Base-by-base conservation (phyloP, 1,140 invertebrate species). In the Apis laboriosa region DNA sequence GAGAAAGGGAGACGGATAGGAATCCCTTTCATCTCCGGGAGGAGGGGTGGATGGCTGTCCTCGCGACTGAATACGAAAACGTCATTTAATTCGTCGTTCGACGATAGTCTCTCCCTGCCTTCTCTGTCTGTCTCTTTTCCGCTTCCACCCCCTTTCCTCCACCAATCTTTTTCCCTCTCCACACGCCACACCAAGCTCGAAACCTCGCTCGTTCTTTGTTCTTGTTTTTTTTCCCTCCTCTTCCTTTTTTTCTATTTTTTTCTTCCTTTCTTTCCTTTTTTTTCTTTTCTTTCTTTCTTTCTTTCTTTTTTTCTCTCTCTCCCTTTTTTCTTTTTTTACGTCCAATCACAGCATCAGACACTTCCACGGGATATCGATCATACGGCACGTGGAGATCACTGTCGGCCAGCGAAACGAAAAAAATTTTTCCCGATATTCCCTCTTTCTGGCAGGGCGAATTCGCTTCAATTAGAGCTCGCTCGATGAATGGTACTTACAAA, bases 11-110 rank as follows among this genome's bases (percentile, higher is more conserved):
- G 53, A 4, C 13, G n/a, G 34, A 28, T 7, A 56, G 51, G 56
- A 73, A 74, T 68, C 79, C 75, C 85, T 86, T 83, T 86, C 80
- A 86, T 86, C 77, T 84, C 60, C 76, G 61, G 66, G 81, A 60
- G 80, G 73, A n/a, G 51, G 66, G 70, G 84, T 61, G 79, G 72
- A 34, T 60, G 80, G 53, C 60, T 58, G 85, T 82, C 64, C 58
- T 74, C 83, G 77, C 86, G 82, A 75, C 76, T 83, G 86, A 88
- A 88, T 88, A 87, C 86, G 86, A 88, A 88, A 88, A 87, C 86
- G 86, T 88, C 86, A 88, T 88, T 88, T 88, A 88, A 88, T 87
- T 88, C 83, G 78, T 75, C 83, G 86, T 80, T 80, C 75, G 83
- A 67, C 77, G 86, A 87, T 76, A 87, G 77, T 76, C 51, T 68